Evolutionary conservation across 1,140 invertebrate species (phyloP).

Genomic region (Calliphora vicina): DNA sequence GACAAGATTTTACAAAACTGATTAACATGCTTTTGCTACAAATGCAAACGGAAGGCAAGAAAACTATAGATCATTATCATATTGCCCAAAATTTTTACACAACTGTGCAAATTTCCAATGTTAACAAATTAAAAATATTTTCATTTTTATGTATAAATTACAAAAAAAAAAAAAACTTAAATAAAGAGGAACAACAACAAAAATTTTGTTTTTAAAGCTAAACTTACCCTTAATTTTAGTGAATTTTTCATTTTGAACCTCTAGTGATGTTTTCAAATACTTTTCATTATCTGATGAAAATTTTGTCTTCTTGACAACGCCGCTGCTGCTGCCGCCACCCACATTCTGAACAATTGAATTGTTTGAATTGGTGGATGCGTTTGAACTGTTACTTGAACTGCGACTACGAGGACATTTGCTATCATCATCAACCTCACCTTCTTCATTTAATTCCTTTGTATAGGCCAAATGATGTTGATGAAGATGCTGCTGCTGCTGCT

Average conservation of each 20-base stretch:
- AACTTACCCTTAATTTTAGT: constrained; percentile 23
- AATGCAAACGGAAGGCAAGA: neutral
- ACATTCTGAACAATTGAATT: constrained; percentile 20
- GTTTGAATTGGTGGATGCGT: constrained; percentile 1
- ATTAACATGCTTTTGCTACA: neutral
- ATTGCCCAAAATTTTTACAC: neutral
- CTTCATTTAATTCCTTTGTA: neutral
- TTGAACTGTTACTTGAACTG: neutral
- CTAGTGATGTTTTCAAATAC: neutral
- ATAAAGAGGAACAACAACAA: neutral
- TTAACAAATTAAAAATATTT: neutral
- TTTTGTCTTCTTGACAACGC: constrained; percentile 15
- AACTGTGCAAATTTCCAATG: constrained; percentile 32
- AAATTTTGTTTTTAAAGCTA: neutral
- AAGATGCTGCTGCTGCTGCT: neutral
- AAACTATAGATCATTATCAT: constrained; percentile 30
- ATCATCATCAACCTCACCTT: neutral
- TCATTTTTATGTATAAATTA: neutral
- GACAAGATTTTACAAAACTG: neutral
- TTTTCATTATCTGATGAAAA: constrained; percentile 6
- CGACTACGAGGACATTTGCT: neutral
- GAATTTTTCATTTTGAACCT: neutral
- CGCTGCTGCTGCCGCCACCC: neutral
- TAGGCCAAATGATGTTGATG: too few species aligned
- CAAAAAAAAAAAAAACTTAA: neutral